phyloP scores from a whole-genome alignment of 2,888 invertebrate species.

The Drosophila ustulata region DNA sequence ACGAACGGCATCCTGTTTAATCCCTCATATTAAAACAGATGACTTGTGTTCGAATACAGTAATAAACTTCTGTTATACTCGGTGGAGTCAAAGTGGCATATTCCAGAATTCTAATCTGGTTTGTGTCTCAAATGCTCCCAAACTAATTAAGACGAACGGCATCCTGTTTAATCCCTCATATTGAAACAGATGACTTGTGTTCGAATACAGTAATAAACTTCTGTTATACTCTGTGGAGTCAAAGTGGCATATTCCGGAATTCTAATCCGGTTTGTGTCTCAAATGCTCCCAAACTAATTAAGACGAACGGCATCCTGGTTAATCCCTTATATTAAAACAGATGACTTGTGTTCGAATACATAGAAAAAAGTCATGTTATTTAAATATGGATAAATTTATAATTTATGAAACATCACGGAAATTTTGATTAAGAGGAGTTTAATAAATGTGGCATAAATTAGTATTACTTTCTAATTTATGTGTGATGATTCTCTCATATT shows the following conservation, averaged over 20 bases:
- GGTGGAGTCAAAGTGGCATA: slow-evolving; percentile 34
- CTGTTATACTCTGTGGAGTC: slow-evolving; percentile 33
- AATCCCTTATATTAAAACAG: slow-evolving; percentile 45
- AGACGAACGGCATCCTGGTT: slow-evolving; percentile 57
- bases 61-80: slow-evolving; percentile 13
- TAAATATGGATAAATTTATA: background rate
- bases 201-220: slow-evolving; percentile 31
- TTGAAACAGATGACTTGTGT: slow-evolving; percentile 55
- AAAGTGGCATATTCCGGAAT: slow-evolving; percentile 52
- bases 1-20: slow-evolving; percentile 59
- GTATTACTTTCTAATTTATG: slow-evolving; percentile 8
- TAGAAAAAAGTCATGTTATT: slow-evolving; percentile 21
- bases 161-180: slow-evolving; percentile 53
- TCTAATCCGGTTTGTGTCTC: slow-evolving; percentile 39
- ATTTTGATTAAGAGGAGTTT: background rate
- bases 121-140: slow-evolving; percentile 48
- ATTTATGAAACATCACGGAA: too few species aligned
- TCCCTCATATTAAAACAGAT: slow-evolving; percentile 45
- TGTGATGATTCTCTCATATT: slow-evolving; percentile 22
- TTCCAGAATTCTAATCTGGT: background rate
- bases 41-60: too few species aligned
- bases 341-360: slow-evolving; percentile 58
- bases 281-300: slow-evolving; percentile 46
- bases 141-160: slow-evolving; percentile 35
- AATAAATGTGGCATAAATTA: background rate